These are phyloP conservation scores for Liopterus haemorrhoidalis DNA, from an alignment of 2,888 invertebrate species.

Conservation along the genomic window DNA sequence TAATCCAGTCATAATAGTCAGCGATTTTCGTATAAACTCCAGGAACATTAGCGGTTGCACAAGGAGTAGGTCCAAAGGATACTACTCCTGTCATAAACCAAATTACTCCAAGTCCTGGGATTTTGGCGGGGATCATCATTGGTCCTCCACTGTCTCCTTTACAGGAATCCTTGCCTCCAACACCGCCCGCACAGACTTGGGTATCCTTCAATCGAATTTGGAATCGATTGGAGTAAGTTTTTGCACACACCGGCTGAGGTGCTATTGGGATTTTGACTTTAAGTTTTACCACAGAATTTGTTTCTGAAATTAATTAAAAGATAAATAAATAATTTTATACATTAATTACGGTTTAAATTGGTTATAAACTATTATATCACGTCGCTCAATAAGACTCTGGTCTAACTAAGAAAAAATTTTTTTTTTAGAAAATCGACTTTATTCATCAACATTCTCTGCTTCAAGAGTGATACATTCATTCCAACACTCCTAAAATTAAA, in stretches of 20 bases:
- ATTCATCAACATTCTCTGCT: too few species aligned
- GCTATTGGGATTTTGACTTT: conserved; percentile 45
- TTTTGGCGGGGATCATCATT: conserved; percentile 51
- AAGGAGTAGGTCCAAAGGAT: conserved; percentile 60
- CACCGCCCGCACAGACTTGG: conserved; percentile 67
- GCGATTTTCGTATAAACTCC: conserved; percentile 63
- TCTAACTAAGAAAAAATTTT: too few species aligned
- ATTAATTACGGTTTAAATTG: conserved; percentile 10
- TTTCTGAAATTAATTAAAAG: conserved; percentile 39
- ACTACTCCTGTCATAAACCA: conserved; percentile 61
- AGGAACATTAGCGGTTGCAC: conserved; percentile 60
- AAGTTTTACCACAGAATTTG: conserved; percentile 53
- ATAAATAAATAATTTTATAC: conserved; percentile 25
- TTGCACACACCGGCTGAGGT: conserved; percentile 52
- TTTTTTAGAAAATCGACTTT: too few species aligned
- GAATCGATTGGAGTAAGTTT: conserved; percentile 50
- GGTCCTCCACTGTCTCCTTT: conserved; percentile 74
- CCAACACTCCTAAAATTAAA: too few species aligned
- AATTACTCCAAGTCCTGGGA: conserved; percentile 43
- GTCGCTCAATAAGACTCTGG: too few species aligned
- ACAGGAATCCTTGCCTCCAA: conserved; percentile 62
- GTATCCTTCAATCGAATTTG: conserved; percentile 47
- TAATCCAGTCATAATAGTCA: conserved; percentile 60
- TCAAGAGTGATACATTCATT: too few species aligned
- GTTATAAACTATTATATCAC: conserved; percentile 1